phyloP scores from a whole-genome alignment of 2,797 vertebrate species.

The Anguilla megastoma region DNA sequence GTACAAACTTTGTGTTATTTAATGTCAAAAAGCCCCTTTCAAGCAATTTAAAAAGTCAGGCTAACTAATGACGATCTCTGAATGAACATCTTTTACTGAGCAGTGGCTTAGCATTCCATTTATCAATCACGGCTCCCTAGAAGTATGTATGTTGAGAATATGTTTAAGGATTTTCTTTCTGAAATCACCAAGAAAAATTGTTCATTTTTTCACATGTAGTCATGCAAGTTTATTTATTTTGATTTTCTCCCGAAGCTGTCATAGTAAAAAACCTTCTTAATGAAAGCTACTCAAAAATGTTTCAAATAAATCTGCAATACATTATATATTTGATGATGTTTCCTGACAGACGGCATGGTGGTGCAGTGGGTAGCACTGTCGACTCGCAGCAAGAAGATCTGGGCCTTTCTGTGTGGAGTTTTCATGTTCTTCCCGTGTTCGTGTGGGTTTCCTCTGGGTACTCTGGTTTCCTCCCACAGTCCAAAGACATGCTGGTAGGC shows the following conservation, averaged over 20 bases:
- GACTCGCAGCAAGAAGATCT: no score
- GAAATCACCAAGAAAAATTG: not conserved
- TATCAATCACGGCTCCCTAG: not conserved
- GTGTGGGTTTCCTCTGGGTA: no score
- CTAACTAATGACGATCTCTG: constrained; percentile 15
- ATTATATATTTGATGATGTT: not conserved
- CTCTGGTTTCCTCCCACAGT: no score
- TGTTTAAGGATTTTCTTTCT: not conserved
- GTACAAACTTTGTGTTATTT: not conserved
- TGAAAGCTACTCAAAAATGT: not conserved
- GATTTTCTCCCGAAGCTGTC: constrained; percentile 1
- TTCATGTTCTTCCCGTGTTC: no score
- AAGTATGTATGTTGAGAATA: not conserved
- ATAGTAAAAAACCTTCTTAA: not conserved
- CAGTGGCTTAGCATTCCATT: constrained; percentile 1
- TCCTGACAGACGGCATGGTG: no score
- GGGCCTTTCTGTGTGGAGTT: no score
- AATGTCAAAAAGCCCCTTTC: constrained; percentile 21
- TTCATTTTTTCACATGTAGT: not conserved
- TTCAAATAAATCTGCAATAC: not conserved
- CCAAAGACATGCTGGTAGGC: no score
- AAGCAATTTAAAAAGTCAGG: constrained; percentile 14
- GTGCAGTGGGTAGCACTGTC: no score
- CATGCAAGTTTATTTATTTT: no score
- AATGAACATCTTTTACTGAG: not conserved